phyloP scores from a whole-genome alignment of 1,140 invertebrate species.

The Drosophila varians region DNA sequence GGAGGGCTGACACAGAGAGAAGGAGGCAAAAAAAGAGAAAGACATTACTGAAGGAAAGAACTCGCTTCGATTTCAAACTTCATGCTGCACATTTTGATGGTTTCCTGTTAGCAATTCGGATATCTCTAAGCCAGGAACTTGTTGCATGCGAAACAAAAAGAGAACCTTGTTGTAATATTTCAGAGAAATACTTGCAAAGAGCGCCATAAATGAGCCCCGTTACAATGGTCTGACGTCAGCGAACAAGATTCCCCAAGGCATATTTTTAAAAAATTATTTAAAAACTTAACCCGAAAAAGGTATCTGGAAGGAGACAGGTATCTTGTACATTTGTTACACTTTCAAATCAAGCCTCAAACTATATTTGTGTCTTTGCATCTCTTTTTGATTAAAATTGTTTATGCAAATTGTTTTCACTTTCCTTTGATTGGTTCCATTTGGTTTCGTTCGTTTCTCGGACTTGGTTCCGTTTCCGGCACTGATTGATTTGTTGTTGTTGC shows the following conservation, averaged over 20 bases:
- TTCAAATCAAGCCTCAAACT: not conserved
- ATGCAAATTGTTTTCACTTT: slow-evolving; percentile 37
- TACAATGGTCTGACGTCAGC: slow-evolving; percentile 19
- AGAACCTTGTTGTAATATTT: not conserved
- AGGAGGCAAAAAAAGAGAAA: not conserved
- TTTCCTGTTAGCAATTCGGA: slow-evolving; percentile 77
- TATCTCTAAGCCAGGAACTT: slow-evolving; percentile 72
- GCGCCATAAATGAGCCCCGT: slow-evolving; percentile 5
- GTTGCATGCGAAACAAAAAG: slow-evolving; percentile 60
- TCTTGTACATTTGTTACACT: not conserved
- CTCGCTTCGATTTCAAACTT: slow-evolving; percentile 43
- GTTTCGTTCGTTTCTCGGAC: slow-evolving; percentile 8
- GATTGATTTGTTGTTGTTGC: slow-evolving; percentile 34
- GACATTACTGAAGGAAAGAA: slow-evolving; percentile 6
- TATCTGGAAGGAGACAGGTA: too few relatives aligned
- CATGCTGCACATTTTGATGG: slow-evolving; percentile 73
- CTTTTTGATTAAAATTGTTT: slow-evolving; percentile 7
- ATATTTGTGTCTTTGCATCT: slow-evolving; percentile 4
- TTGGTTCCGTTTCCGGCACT: slow-evolving; percentile 38
- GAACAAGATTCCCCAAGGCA: not conserved
- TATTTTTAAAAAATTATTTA: not conserved
- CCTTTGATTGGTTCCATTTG: slow-evolving; percentile 30
- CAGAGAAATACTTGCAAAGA: not conserved
- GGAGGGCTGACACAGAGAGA: slow-evolving; percentile 7
- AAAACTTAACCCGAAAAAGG: not conserved